Evolutionary conservation across 92 coral and sea anemone species (phyloP), one percentile per base, ranked within the genome.

Genomic region (Bergia sp.): DNA sequence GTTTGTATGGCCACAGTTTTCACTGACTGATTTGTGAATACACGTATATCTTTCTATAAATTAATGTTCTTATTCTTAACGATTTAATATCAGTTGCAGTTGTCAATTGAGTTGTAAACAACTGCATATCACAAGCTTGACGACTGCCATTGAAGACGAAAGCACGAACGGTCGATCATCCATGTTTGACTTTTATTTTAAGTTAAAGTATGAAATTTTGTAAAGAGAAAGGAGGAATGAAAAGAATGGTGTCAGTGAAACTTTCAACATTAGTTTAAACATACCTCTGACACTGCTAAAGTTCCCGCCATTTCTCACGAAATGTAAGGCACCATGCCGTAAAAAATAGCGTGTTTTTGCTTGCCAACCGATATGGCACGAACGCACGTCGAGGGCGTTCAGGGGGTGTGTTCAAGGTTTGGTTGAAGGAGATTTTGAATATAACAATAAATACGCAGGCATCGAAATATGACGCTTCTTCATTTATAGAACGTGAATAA

Each of bases 371-470:
- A 37, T 49, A 45, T 37, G 41, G 18, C 64, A 66, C 66, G 82
- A 44, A 53, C 66, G 82, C 82, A 79, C 12, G 39, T 50, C 58
- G 82, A 12, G 82, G 82, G 82, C 53, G 80, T 77, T 29, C 29
- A 29, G 45, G 80, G 53, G 47, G 45, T 21, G 79, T 74, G 23
- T 18, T 12, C 21, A 16, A 61, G 57, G 57, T 50, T 1, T 50
- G 57, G 1, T 53, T 18, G 10, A 13, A 15, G 13, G 45, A 76
- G 40, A 13, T 0, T 76, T 41, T 44, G 45, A 16, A 4, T 42
- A 18, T 8, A 41, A 42, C 15, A 18, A 1, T 29, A 15, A 41
- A 39, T 10, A 76, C 37, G 0, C 0, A 42, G 41, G 15, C 5
- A 41, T 61, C 29, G 80, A 76, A 41, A 8, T n/a, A 15, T 0